Evolutionary conservation across 2,888 invertebrate genomes (phyloP), one percentile per base, ranked within the genome.

Genomic region (Lingula anatina): DNA sequence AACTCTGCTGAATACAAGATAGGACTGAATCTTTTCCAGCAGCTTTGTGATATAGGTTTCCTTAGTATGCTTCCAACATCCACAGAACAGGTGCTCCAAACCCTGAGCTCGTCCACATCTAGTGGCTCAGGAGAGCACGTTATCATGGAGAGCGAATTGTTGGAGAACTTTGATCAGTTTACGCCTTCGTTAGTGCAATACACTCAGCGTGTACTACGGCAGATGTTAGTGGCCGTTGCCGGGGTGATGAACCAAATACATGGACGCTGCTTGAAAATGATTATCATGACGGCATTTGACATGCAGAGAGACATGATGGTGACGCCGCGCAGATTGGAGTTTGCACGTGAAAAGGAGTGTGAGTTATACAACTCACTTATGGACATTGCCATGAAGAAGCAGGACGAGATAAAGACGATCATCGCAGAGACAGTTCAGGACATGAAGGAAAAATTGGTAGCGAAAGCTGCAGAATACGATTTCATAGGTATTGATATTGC

Each of bases 271-370:
- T 79, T 90, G 40, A 84, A 87, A 63, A 86, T 85, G 72, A 88
- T 90, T 69, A 88, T 91, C 51, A 78, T 90, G 51, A 86, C 86
- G 2, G 90, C 90, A 0, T 91, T 89, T 78, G 90, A 90, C 75
- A 86, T 91, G 87, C 89, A 89, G 1, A 80, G 91, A 2, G 89
- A 90, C 76, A 83, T 90, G 68, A 86, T 90, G 67, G 87, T 90
- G n/a, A 89, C 90, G 1, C 91, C 91, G 0, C 84, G 84, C 71
- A 83, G 89, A 70, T 84, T 91, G 57, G 84, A 85, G 50, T 91
- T 89, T 74, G 90, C 88, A 2, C 84, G 86, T 48, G 82, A 83
- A 38, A 85, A 88, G 60, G 91, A 92, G 68, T 83, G 83, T n/a
- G 87, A 89, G 65, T 75, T 92, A n/a, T 90, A 85, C 65, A 83